Base-by-base conservation (phyloP, 2,888 invertebrate genomes). In the Teleiodes luculella region DNA sequence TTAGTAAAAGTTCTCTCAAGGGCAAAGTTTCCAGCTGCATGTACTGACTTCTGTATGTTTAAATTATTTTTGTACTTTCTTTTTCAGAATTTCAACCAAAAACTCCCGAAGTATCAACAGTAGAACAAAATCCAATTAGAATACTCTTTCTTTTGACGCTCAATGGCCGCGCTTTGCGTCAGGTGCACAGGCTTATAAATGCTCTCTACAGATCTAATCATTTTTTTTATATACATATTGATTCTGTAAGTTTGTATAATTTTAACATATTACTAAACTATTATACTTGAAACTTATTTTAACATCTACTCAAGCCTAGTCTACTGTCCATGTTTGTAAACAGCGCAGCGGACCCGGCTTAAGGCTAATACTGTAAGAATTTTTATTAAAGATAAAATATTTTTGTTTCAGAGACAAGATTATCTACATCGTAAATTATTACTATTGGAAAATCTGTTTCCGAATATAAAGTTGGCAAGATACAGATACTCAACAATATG, bases 161-260 rank as follows among this genome's bases (percentile, higher is more conserved):
- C 53, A 99, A 98, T 87, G 99, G 99, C 11, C 92, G 99, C 70
- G 97, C 98, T 53, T 87, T 97, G 62, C 92, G 99, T 63, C 98
- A 98, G 92, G 96, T 99, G 37, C 93, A 94, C 78, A 92, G 99
- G 66, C 91, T 99, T 64, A 93, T 99, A 57, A 96, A 95, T 86
- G 91, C 94, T 60, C 92, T 99, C 30, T 99, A 97, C 83, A 94
- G 96, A 79, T 92, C 92, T 55, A 92, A 94, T 73, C 98, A 99
- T 89, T 97, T 95, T 84, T 99, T 97, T 91, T 98, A 96, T 83
- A 96, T 99, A 74, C 99, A 99, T 83, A 95, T 99, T 61, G 99
- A 99, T 90, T 93, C 95, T 87, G 98, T 98, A 91, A 95, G 94
- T 92, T 66, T 28, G 7, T 28, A 10, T 20, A 8, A 24, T 20